Conservation (phyloP, 1,140 invertebrate species). For the Bombus confusus region DNA sequence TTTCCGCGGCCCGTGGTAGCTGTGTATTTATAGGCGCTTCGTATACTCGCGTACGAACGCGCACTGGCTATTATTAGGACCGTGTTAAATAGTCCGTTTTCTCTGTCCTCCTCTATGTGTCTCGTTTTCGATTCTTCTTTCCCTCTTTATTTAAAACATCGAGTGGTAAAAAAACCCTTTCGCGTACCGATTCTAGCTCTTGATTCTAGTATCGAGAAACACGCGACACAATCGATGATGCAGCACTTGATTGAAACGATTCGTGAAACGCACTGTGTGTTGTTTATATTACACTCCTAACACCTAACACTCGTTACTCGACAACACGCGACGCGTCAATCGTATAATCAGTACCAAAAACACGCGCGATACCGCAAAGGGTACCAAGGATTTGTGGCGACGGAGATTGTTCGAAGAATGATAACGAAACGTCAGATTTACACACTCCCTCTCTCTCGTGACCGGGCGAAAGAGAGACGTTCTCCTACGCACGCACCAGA, state of each 20-base stretch:
- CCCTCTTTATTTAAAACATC: not conserved
- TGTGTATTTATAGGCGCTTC: constrained; percentile 72
- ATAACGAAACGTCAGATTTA: constrained; percentile 42
- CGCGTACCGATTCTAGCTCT: not conserved
- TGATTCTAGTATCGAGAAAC: not conserved
- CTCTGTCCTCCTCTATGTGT: constrained; percentile 28
- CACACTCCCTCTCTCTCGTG: constrained; percentile 54
- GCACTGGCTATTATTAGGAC: constrained; percentile 67
- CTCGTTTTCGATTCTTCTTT: constrained; percentile 12
- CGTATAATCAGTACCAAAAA: too few species aligned
- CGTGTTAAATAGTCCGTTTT: constrained; percentile 64
- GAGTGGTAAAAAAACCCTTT: not conserved
- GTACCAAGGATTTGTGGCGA: not conserved
- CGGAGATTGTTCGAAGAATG: not conserved
- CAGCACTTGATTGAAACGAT: not conserved
- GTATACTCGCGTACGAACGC: constrained; percentile 66
- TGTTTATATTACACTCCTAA: constrained; percentile 20
- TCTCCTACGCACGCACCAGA: constrained; percentile 75
- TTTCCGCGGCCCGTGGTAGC: constrained; percentile 68
- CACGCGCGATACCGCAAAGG: not conserved
- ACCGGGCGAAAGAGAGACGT: constrained; percentile 62
- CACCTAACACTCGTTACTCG: constrained; percentile 14
- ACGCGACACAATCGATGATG: constrained; percentile 25
- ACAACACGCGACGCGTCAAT: constrained; percentile 9
- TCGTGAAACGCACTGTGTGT: not conserved